Evolutionary conservation across 2,797 vertebrate species (phyloP), one percentile per base, ranked within the genome.

Genomic region (Leptatherina wallacei): DNA sequence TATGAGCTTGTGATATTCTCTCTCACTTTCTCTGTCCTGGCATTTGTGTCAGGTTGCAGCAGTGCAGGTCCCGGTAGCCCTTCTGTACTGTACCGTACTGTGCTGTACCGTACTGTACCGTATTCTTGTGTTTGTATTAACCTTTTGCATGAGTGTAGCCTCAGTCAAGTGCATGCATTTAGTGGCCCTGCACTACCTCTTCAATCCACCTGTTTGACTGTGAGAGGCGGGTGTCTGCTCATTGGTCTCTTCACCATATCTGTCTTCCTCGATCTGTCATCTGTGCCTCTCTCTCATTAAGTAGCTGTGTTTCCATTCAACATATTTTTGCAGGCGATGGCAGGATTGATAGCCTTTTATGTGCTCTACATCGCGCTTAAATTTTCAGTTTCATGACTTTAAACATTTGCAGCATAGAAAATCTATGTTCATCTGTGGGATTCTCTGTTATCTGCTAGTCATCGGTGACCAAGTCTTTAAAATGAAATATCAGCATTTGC

Each of bases 61-160:
- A 89, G 91, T 93, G 89, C 89, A 93, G 91, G 87, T 92, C 82
- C 87, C 85, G 76, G 87, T 91, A 93, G 92, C 82, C 76, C 84
- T 86, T 91, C 89, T 89, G 89, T 89, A 89, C 92, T 69, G 87
- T 92, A 91, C 89, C 47, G 91, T 90, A 76, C 82, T 36, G 83
- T 89, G 40, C 82, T 27, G 84, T 92, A 82, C 89, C 18, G 86
- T 90, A 82, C 89, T 20, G 86, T 90, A 89, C 91, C 56, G 70
- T 90, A 87, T 78, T 83, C 80, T 90, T 71, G 86, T 92, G 84
- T 89, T 85, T 83, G 72, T 90, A 85, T 78, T 78, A 76, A 88
- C 84, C 81, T 86, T 90, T 92, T 91, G 91, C 91, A 92, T 92
- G 93, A 89, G 88, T 91, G 90, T 92, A 94, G 90, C 89, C 86